phyloP scores from a whole-genome alignment of 2,888 invertebrate genomes.

The Amaurobius ferox region DNA sequence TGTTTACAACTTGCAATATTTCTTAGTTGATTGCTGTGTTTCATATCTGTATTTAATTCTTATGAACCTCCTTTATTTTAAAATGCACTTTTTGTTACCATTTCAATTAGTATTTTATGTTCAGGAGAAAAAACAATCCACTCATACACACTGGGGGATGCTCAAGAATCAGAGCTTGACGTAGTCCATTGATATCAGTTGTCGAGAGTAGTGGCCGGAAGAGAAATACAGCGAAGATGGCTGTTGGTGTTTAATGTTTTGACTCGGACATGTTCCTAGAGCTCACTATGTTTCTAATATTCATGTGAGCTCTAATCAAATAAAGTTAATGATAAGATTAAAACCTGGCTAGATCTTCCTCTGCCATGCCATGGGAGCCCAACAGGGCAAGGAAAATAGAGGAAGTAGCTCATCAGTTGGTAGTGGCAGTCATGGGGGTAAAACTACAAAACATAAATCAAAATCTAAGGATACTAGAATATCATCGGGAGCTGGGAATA shows the following conservation, averaged over 20 bases:
- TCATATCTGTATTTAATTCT: too few relatives aligned
- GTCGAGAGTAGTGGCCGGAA: constrained; percentile 61
- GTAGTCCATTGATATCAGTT: background rate
- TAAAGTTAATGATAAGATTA: constrained; percentile 63
- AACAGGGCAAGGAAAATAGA: constrained; percentile 89
- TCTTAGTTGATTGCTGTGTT: too few relatives aligned
- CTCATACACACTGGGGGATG: background rate
- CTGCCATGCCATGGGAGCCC: constrained; percentile 86
- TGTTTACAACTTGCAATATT: too few relatives aligned
- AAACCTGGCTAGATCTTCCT: constrained; percentile 62
- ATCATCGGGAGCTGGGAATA: constrained; percentile 88
- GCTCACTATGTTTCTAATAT: constrained; percentile 27
- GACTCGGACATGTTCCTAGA: constrained; percentile 25
- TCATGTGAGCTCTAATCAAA: constrained; percentile 19
- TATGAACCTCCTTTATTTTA: too few relatives aligned
- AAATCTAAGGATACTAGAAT: constrained; percentile 80
- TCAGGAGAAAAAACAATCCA: background rate
- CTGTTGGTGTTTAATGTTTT: constrained; percentile 67
- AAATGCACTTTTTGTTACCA: too few relatives aligned
- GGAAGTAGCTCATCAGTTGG: constrained; percentile 74
- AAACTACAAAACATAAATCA: constrained; percentile 71
- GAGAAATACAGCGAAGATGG: constrained; percentile 66
- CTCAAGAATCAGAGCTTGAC: constrained; percentile 35
- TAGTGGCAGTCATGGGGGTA: constrained; percentile 72
- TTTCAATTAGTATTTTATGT: background rate